Evolutionary conservation across 2,888 invertebrate species (phyloP).

Genomic region (Coremacera marginata): DNA sequence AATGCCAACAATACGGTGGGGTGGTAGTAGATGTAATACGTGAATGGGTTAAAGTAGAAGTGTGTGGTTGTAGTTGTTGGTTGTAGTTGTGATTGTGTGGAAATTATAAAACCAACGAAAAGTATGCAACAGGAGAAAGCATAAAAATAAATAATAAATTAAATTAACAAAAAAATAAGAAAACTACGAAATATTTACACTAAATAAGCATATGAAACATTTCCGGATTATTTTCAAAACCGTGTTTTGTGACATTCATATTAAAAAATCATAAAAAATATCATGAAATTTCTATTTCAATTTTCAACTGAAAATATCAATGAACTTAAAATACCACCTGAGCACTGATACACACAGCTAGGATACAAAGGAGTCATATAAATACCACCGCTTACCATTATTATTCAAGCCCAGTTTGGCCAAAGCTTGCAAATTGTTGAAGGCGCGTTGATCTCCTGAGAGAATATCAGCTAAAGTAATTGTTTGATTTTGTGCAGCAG

Average conservation of each 20-base stretch:
- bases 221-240: no score
- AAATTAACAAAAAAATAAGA: neutral
- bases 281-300: no score
- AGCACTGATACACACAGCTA: no score
- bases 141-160: conserved; percentile 16
- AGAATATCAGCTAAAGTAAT: conserved; percentile 84
- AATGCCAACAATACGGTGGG: conserved; percentile 52
- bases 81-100: conserved; percentile 19
- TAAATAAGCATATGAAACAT: no score
- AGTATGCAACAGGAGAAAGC: conserved; percentile 4
- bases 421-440: conserved; percentile 89
- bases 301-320: no score
- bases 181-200: no score
- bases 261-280: no score
- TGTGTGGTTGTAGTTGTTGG: conserved; percentile 24
- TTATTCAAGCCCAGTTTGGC: conserved; percentile 84
- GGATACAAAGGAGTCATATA: no score
- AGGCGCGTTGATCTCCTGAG: conserved; percentile 80
- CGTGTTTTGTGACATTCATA: no score
- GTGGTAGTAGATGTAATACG: neutral
- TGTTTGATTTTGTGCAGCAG: conserved; percentile 74
- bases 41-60: conserved; percentile 21
- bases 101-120: conserved; percentile 8
- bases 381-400: conserved; percentile 71
- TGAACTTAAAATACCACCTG: no score